Base-by-base conservation (phyloP, 2,113 vertebrate genomes). In the Porphyrio hochstetteri region DNA sequence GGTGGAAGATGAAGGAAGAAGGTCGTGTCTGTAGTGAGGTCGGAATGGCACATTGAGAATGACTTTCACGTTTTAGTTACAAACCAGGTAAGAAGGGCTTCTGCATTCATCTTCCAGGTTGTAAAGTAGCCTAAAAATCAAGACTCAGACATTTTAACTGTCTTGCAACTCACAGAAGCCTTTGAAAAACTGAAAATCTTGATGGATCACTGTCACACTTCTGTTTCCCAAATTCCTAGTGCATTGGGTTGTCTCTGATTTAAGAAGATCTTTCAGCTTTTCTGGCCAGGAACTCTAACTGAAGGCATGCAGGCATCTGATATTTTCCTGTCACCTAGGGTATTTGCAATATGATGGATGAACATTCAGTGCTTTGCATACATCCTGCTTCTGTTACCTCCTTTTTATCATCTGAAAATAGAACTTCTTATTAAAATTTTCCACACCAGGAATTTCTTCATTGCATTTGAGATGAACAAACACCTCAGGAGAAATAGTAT, bases 401-500 rank as follows among this genome's bases (percentile, higher is more conserved):
- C 25, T 72, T 89, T 81, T 75, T 69, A 86, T 84, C 38, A 42
- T 60, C 35, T 50, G 57, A 89, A 96, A 92, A 79, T n/a, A 82
- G 38, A 83, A 72, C 40, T 93, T 67, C n/a, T 75, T 86, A 75
- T 81, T 77, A 80, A 83, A 92, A 80, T 87, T 86, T 92, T 88
- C 56, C 86, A 78, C 69, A 81, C 24, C 38, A 78, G 60, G 60
- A 93, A 78, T 91, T 84, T 93, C 84, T 88, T 92, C 92, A 84
- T 81, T 90, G 60, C 53, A n/a, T 88, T 75, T 88, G 61, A 90
- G 76, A 88, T 76, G 90, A 96, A 64, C 75, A 94, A 83, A 86
- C 63, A 88, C 53, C 77, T 88, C 72, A 72, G 42, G 82, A 93
- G 82, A 90, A 93, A 91, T 13, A 64, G 72, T 24, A 86, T 71